Base-by-base conservation (phyloP, 2,888 invertebrate species). In the Ectropis crepuscularia region DNA sequence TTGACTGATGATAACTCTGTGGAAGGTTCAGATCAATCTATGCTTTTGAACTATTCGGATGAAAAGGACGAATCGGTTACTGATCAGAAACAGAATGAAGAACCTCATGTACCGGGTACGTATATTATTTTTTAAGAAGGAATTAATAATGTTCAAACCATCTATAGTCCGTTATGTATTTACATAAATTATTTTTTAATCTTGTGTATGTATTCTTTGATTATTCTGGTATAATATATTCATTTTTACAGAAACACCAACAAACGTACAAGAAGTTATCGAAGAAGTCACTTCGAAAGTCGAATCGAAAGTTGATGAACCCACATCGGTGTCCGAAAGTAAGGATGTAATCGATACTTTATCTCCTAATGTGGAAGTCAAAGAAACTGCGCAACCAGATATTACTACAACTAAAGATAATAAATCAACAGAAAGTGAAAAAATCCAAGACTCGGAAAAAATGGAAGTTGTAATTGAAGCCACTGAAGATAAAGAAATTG, bases 1-100 rank as follows among this genome's bases (percentile, higher is more conserved):
- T 71, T 92, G 42, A 91, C 92, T 39, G 92, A 92, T 69, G 92
- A 92, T 73, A 87, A 86, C 67, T 90, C 90, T 0, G 68, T 72
- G 5, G 49, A 62, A 2, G 80, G 77, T 12, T 82, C 86, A 0
- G 87, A 89, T 61, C 76, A 82, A 12, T 80, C 81, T 64, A 59
- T 84, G 1, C 76, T 77, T 61, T 77, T 91, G 0, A 83, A 86
- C 68, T 88, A 87, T 77, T 87, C 88, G 0, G 83, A 81, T 67
- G 87, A 85, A 28, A 80, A 76, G 53, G 74, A 77, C 53, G 70
- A 68, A 8, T n/a, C 42, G 0, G 12, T 38, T 8, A 45, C 62
- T 12, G 66, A 59, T 38, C 65, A 70, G 38, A 69, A 66, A 38
- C 55, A 49, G n/a, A 61, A 61, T 55, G 69, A 71, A 8, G 45